Evolutionary conservation across 2,888 invertebrate genomes (phyloP), one percentile per base, ranked within the genome.

Genomic region (Drosophila rellima): DNA sequence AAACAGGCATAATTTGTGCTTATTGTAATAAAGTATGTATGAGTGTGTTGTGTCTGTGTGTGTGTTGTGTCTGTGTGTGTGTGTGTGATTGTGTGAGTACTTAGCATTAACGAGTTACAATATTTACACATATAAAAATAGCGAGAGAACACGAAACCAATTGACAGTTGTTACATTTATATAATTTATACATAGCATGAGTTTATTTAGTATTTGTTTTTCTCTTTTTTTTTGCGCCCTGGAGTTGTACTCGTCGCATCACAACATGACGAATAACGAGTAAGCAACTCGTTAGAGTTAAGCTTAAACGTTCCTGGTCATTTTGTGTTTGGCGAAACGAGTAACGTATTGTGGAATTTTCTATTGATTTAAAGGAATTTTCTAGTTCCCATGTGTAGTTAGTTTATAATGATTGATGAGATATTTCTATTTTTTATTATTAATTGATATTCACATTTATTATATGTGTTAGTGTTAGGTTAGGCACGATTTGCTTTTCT

Each of bases 401-500:
- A 54, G 42, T 45, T 26, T 7, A 11, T 63, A 55, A 23, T 60
- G 39, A 35, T 18, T 35, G 39, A 11, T 50, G 33, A 52, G 23
- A 13, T 17, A 35, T 17, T 45, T 18, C 11, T 15, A 17, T 45
- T 37, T 50, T 45, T 55, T 73, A 18, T 65, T 80, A 80, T 74
- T 81, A 11, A 40, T 78, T 71, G 68, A 69, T 76, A 67, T 40
- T 45, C 71, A 70, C 70, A 69, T 70, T 48, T 45, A 18, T n/a
- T 17, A 68, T 17, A 48, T 69, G 71, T 56, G 42, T 52, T 61
- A 40, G 45, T 63, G 50, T 64, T 74, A 47, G 51, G 62, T 82
- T 74, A 80, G 80, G 64, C 78, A 90, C 91, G 91, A 91, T 91
- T 91, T 91, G 91, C 90, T 91, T 91, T 84, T 90, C 90, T 91